Evolutionary conservation across 1,140 invertebrate genomes (phyloP).

Genomic region (Achatina immaculata): DNA sequence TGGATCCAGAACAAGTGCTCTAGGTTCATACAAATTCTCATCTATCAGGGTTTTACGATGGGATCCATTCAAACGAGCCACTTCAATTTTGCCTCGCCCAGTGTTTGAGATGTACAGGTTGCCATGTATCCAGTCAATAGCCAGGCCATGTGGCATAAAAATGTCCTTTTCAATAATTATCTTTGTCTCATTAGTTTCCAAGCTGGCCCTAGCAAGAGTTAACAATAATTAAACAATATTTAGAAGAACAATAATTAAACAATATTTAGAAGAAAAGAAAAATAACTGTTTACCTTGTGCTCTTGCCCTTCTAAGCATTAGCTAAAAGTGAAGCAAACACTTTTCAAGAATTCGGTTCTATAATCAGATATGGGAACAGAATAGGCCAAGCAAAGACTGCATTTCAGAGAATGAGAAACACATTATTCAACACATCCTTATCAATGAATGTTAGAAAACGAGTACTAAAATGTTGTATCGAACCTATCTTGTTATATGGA

Average conservation of each 20-base stretch:
- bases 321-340: no score
- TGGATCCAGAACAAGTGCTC: constrained; percentile 95
- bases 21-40: constrained; percentile 89
- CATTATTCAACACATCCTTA: no score
- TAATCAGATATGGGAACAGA: no score
- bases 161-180: constrained; percentile 58
- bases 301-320: neutral
- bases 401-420: no score
- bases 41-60: constrained; percentile 89
- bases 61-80: constrained; percentile 81
- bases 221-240: neutral
- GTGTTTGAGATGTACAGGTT: constrained; percentile 98
- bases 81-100: constrained; percentile 88
- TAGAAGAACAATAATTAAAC: no score
- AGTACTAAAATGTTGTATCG: no score
- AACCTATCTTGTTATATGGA: no score
- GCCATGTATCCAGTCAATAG: constrained; percentile 97
- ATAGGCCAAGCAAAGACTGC: no score
- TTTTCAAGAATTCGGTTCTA: no score
- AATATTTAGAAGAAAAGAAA: no score
- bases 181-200: constrained; percentile 30
- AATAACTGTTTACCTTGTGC: neutral
- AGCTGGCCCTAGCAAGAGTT: constrained; percentile 22
- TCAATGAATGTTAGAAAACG: no score
- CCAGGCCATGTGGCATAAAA: constrained; percentile 87